These are phyloP conservation scores for Strongylocentrotus purpuratus DNA, from an alignment of 35 echinoderm and acorn worm genomes.

Conservation along the genomic window DNA sequence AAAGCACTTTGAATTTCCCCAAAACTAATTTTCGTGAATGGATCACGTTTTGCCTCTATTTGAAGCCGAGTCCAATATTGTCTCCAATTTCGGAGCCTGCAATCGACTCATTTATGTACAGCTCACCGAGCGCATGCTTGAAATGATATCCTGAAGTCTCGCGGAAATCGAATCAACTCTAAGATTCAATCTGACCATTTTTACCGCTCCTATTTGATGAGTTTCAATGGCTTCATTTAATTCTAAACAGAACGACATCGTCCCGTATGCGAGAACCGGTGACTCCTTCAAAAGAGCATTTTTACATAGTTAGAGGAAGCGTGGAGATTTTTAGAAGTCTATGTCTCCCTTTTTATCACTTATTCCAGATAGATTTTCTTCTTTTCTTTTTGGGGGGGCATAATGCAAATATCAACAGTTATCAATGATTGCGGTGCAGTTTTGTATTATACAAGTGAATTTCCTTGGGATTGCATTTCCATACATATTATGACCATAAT, in stretches of 20 bases:
- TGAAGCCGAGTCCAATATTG: conserved; percentile 8
- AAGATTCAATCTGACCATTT: conserved; percentile 18
- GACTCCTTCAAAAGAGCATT: background rate
- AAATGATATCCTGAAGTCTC: conserved; percentile 17
- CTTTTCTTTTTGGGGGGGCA: no score
- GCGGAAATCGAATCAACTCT: conserved; percentile 10
- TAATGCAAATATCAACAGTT: no score
- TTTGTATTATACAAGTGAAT: no score
- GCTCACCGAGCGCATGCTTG: background rate
- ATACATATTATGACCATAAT: no score
- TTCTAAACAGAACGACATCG: background rate
- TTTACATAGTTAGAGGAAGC: background rate
- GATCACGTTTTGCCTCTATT: conserved; percentile 10
- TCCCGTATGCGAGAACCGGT: background rate
- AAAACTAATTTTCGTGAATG: background rate
- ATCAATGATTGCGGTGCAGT: no score
- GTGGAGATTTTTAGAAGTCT: no score
- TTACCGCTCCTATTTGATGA: conserved; percentile 17
- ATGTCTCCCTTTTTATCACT: no score
- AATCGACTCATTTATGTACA: conserved; percentile 18
- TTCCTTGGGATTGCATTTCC: no score
- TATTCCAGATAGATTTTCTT: no score
- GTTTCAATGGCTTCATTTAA: conserved; percentile 12
- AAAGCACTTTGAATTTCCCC: background rate
- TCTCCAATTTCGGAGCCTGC: background rate